These are phyloP conservation scores for Erythrolamprus reginae DNA, from an alignment of 2,113 vertebrate species.

Conservation along the genomic window DNA sequence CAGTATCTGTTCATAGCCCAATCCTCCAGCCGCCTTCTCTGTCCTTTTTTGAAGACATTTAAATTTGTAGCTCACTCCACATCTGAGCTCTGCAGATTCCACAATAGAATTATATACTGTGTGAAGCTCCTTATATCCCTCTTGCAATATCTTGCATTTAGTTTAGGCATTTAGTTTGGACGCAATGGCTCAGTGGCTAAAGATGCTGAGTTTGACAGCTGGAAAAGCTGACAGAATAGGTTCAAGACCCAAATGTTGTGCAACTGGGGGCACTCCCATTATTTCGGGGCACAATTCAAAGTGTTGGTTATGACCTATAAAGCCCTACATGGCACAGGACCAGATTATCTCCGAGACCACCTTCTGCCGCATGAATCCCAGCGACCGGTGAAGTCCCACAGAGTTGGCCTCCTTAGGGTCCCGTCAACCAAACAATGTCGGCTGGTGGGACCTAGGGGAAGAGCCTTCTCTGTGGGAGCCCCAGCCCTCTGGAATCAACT, in stretches of 20 bases:
- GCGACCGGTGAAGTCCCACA: too few species aligned
- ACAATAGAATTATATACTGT: background rate
- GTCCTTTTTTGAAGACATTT: background rate
- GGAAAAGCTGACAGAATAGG: background rate
- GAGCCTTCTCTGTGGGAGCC: too few species aligned
- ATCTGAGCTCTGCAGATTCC: background rate
- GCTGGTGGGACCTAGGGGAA: too few species aligned
- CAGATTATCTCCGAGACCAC: too few species aligned
- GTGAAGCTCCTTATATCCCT: background rate
- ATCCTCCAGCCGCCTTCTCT: background rate
- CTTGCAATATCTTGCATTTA: background rate
- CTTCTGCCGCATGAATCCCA: too few species aligned
- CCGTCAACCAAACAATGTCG: too few species aligned
- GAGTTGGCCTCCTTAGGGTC: too few species aligned
- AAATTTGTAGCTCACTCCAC: background rate
- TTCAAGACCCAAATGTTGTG: background rate
- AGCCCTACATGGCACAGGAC: too few species aligned
- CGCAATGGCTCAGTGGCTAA: background rate
- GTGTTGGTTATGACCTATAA: too few species aligned
- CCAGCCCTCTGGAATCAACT: too few species aligned
- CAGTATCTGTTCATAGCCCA: background rate
- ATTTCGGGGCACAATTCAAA: too few species aligned
- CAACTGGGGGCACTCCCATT: background rate
- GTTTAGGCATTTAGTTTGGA: background rate
- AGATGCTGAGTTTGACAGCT: background rate